Evolutionary conservation across 2,113 vertebrate genomes (phyloP), one percentile per base, ranked within the genome.

Genomic region (Balaeniceps rex): DNA sequence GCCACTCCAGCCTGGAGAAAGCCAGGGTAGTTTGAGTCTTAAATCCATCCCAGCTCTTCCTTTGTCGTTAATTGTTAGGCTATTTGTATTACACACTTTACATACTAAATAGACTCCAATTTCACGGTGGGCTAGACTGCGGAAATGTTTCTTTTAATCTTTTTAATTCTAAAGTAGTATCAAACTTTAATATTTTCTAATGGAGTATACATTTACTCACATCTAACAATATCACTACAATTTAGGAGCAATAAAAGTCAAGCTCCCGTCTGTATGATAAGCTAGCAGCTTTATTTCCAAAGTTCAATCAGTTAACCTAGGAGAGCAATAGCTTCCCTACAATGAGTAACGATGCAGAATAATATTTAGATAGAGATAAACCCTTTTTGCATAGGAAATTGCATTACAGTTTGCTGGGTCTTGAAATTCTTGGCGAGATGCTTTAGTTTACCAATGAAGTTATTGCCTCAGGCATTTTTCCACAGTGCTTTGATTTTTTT

Each of bases 261-360:
- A 95, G 96, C 90, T 96, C 94, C 49, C 13, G 7, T 90, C 93
- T 74, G 93, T 54, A 86, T 74, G 92, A 98, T 98, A 97, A 97
- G 95, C 97, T 95, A 95, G 83, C 82, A 60, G 97, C 94, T 97
- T 95, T 96, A 93, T 95, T 97, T 97, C 96, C 93, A 65, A 96
- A 97, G 98, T 98, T 98, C 98, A 98, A 91, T 97, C 98, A 97
- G 96, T 98, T 98, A 98, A 98, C 98, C 97, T 96, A 94, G 94
- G 96, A 98, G 91, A 97, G 97, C 97, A 97, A 96, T 97, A 97
- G 97, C 94, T 93, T 94, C 92, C 87, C 94, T 82, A 57, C 96
- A 93, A 97, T 97, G 97, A 97, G 94, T 96, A 98, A 98, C 65
- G 83, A 97, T 80, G 72, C 88, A n/a, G 96, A 98, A 97, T 96